Base-by-base conservation (phyloP, 2,888 invertebrate species). In the Himalopsyche tibetana region DNA sequence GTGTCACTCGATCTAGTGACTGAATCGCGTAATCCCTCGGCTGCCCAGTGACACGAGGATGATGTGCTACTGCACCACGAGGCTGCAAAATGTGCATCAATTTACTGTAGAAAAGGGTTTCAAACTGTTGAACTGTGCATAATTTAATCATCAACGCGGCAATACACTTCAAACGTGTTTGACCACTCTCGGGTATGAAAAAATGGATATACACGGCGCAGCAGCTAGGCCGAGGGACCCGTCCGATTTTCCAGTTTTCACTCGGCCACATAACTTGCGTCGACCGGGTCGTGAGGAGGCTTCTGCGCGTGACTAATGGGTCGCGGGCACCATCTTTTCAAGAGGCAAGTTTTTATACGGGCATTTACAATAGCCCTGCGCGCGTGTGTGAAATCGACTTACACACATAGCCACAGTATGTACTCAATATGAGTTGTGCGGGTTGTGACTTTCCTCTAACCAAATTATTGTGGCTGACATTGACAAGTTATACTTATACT, bases 301-400 rank as follows among this genome's bases (percentile, higher is more conserved):
- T 63, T 63, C 63, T 63, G 63, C 63, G 63, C 63, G 63, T 63
- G 63, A 63, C 63, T 63, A 63, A 63, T 63, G 63, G 63, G 63
- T 63, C 63, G 63, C 63, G 63, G 51, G 63, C 28, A 63, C 63
- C 63, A 63, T 63, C 63, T 63, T 28, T 63, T 63, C 63, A 28
- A 63, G 63, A 63, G 63, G 63, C 63, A 63, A 63, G 63, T 19
- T 63, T 63, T 63, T 63, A 63, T 19, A 63, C 63, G 63, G 63
- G 19, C 63, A 63, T 63, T 63, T 63, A 63, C 63, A 63, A 63
- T 63, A 19, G 63, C 63, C 19, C 8, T 19, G 19, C 28, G 63
- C n/a, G 63, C 63, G 63, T 63, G 63, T 63, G 63, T 63, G 63
- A 63, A 63, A 63, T 19, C 63, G 63, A 19, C 63, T 63, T 19